Evolutionary conservation across 2,797 vertebrate species (phyloP).

Genomic region (Hylomyscus alleni): DNA sequence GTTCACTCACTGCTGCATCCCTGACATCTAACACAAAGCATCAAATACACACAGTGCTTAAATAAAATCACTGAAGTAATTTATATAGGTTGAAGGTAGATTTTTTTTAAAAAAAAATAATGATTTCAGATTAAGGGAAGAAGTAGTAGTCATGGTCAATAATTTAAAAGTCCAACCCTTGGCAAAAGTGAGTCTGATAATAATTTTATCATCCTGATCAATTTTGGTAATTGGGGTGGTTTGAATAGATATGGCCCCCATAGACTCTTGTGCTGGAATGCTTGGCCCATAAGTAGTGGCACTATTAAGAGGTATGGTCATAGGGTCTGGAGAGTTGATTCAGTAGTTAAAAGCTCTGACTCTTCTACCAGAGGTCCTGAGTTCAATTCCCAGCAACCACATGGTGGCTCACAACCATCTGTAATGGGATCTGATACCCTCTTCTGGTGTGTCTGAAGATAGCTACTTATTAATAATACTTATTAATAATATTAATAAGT

Average conservation of each 20-base stretch:
- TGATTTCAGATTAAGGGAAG: constrained; percentile 31
- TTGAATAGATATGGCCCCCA: background rate
- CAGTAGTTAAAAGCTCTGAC: too few relatives aligned
- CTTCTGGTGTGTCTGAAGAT: too few relatives aligned
- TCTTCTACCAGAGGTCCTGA: too few relatives aligned
- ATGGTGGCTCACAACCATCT: too few relatives aligned
- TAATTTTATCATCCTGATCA: background rate
- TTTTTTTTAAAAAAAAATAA: background rate
- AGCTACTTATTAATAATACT: too few relatives aligned
- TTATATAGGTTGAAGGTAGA: constrained; percentile 29
- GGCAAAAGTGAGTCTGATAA: constrained; percentile 12
- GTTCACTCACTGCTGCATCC: background rate
- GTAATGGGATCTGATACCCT: too few relatives aligned
- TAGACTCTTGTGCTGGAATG: background rate
- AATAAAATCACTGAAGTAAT: background rate
- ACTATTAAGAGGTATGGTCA: background rate
- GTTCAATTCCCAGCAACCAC: too few relatives aligned
- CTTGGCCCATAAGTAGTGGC: background rate
- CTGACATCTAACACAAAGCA: background rate
- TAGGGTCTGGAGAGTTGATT: too few relatives aligned
- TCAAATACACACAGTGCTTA: background rate
- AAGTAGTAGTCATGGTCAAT: background rate
- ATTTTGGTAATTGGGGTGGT: background rate
- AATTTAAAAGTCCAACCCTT: background rate
- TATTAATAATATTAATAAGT: too few relatives aligned